phyloP scores from a whole-genome alignment of 2,888 invertebrate species.

The Eristalis tenax region DNA sequence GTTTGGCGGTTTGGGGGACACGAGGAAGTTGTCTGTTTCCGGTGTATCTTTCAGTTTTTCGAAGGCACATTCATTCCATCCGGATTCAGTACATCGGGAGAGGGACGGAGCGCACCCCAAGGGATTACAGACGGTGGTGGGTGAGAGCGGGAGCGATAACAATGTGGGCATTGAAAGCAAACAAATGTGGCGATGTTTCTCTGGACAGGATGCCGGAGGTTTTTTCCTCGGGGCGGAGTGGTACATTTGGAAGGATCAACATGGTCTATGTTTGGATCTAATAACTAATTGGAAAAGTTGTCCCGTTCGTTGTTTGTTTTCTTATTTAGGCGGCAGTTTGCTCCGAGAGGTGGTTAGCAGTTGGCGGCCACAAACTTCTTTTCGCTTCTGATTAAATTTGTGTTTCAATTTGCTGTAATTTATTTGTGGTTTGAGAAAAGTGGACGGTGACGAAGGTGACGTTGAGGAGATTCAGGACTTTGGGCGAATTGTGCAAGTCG shows the following conservation, averaged over 20 bases:
- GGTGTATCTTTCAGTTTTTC: slow-evolving; percentile 18
- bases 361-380: not conserved
- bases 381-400: slow-evolving; percentile 3
- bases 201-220: not conserved
- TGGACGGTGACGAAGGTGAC: not conserved
- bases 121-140: slow-evolving; percentile 29
- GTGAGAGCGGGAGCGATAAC: not conserved
- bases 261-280: slow-evolving; percentile 11
- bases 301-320: not conserved
- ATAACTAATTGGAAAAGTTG: slow-evolving; percentile 47
- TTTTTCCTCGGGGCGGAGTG: not conserved
- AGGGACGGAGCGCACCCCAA: not conserved
- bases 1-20: slow-evolving; percentile 10
- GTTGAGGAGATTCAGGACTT: slow-evolving; percentile 1
- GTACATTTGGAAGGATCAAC: not conserved
- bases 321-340: not conserved
- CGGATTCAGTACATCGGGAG: slow-evolving; percentile 34
- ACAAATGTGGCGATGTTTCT: not conserved
- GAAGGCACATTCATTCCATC: slow-evolving; percentile 51
- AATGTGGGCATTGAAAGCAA: slow-evolving; percentile 2
- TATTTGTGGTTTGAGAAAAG: slow-evolving; percentile 11
- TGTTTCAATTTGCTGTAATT: slow-evolving; percentile 32
- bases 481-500: no score
- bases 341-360: not conserved
- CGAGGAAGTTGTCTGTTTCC: slow-evolving; percentile 38